A percentile compares a stretch with the other conserved stretches of the same genome.
Conservation (phyloP, 2,113 vertebrate species). For the Herpailurus yagouaroundi region DNA sequence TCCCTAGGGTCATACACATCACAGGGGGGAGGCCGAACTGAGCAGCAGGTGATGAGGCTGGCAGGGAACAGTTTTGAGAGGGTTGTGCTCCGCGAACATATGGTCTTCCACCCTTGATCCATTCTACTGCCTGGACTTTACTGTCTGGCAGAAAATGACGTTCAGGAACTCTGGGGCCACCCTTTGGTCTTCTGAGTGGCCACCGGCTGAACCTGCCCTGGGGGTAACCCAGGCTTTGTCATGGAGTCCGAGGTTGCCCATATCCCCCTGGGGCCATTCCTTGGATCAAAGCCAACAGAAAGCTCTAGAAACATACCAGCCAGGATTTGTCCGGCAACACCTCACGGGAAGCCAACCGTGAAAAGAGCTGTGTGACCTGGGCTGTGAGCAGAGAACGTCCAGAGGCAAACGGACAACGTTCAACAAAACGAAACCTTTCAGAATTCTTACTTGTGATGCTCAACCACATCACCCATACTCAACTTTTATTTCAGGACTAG, state of each 20-base stretch:
- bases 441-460: neutral
- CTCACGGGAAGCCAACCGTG: fast-evolving
- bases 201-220: neutral
- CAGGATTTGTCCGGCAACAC: neutral
- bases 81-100: fast-evolving
- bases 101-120: fast-evolving
- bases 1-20: fast-evolving
- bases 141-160: neutral
- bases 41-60: fast-evolving
- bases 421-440: fast-evolving
- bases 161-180: too few species aligned
- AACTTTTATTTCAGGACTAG: too few species aligned
- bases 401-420: fast-evolving
- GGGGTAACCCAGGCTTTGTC: neutral
- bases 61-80: neutral
- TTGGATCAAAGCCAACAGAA: neutral
- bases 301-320: neutral
- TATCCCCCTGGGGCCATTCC: fast-evolving
- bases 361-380: neutral
- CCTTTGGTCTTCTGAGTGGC: neutral
- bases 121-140: neutral
- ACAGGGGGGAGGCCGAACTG: fast-evolving
- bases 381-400: fast-evolving
- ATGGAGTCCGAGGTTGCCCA: fast-evolving
- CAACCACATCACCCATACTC: neutral